A percentile compares a stretch with the other conserved stretches of the same genome.
These are phyloP conservation scores for Argopecten irradians DNA, from an alignment of 1,140 invertebrate species.

Conservation along the genomic window DNA sequence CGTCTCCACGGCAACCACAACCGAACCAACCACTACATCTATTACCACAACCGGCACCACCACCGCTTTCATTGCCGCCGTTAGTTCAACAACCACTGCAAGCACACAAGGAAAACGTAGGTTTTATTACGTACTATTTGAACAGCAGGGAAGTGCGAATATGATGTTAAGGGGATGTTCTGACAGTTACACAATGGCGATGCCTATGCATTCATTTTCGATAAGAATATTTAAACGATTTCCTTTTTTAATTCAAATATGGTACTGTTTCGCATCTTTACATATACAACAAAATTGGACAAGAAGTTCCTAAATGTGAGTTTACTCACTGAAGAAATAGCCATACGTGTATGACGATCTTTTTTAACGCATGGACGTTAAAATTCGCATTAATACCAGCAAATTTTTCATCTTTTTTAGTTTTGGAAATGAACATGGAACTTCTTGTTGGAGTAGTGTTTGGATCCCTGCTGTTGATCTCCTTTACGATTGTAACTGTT, in stretches of 20 bases:
- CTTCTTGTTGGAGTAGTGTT: constrained; percentile 40
- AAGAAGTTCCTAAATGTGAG: background rate
- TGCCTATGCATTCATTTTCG: background rate
- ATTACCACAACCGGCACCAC: background rate
- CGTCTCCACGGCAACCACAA: constrained; percentile 23
- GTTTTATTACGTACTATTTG: too few species aligned
- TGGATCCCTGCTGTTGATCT: constrained; percentile 43
- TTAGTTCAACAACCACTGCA: too few species aligned
- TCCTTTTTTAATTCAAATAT: background rate
- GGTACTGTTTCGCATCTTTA: too few species aligned
- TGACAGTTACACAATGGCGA: background rate
- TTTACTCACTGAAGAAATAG: background rate
- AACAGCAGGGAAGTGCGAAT: too few species aligned
- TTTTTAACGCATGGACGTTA: background rate
- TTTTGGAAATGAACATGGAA: constrained; percentile 32
- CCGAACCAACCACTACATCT: background rate
- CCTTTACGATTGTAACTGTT: constrained; percentile 41
- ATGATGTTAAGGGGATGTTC: too few species aligned
- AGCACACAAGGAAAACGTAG: background rate
- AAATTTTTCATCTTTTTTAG: constrained; percentile 38
- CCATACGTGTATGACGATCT: background rate
- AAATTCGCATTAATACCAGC: background rate
- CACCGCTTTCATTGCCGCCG: background rate
- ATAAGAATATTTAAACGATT: background rate
- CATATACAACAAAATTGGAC: background rate